Percentiles rank a stretch among this genome's conserved stretches.
Conservation (phyloP, 2,888 invertebrate genomes). For the Clanis bilineata region DNA sequence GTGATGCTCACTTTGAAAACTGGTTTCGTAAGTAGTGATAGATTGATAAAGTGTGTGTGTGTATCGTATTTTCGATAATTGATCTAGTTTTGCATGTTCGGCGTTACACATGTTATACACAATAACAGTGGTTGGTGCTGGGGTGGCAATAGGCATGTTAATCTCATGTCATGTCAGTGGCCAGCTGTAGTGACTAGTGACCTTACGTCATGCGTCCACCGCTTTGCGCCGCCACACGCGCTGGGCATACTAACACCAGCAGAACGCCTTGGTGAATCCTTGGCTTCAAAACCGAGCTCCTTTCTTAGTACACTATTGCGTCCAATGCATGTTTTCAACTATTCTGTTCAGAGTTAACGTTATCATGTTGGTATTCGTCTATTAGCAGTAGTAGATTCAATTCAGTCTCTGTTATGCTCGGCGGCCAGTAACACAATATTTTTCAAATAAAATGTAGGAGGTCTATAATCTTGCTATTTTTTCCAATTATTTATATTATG, state of each 20-base stretch:
- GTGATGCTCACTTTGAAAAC: neutral
- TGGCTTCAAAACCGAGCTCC: constrained; percentile 82
- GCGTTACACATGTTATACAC: neutral
- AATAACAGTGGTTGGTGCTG: constrained; percentile 25
- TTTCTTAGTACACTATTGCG: constrained; percentile 74
- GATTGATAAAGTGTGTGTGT: neutral
- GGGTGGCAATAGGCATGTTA: constrained; percentile 61
- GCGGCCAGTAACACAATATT: neutral
- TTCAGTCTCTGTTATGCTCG: constrained; percentile 20
- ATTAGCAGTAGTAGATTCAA: no score
- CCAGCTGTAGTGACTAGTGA: constrained; percentile 69
- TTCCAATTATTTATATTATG: neutral
- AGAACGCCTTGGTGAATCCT: constrained; percentile 79
- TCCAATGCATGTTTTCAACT: constrained; percentile 62
- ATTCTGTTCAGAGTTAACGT: constrained; percentile 44
- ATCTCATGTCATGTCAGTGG: constrained; percentile 73
- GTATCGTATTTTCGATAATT: neutral
- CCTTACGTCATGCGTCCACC: constrained; percentile 77
- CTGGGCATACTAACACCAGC: constrained; percentile 75
- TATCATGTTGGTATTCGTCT: constrained; percentile 28
- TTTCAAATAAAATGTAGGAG: neutral
- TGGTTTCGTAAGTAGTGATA: neutral
- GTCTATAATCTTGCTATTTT: neutral
- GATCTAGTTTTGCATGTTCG: neutral
- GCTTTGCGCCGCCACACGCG: constrained; percentile 65